Evolutionary conservation across 92 coral and sea anemone genomes (phyloP).

Genomic region (Palythoa heliodiscus): DNA sequence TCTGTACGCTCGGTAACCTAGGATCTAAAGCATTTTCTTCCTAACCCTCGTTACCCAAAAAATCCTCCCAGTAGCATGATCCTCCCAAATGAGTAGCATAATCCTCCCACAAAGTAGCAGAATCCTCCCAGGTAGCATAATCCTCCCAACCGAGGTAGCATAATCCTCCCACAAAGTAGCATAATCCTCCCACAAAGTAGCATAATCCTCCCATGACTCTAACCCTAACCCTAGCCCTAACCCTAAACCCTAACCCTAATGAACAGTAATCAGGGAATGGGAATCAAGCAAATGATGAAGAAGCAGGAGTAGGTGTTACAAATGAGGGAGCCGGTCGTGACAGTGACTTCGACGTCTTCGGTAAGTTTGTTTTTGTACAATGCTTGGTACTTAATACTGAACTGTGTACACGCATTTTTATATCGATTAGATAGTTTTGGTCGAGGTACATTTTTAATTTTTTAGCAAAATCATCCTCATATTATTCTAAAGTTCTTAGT

Average conservation of each 20-base stretch:
- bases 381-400: not conserved
- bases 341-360: constrained; percentile 11
- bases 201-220: too few species aligned
- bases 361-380: constrained; percentile 18
- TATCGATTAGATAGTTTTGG: constrained; percentile 7
- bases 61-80: too few species aligned
- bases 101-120: too few species aligned
- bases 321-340: constrained; percentile 13
- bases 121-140: too few species aligned
- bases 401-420: not conserved
- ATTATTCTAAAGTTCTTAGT: constrained; percentile 17
- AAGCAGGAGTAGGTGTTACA: not conserved
- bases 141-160: too few species aligned
- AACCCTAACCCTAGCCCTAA: too few species aligned
- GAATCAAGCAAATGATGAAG: constrained; percentile 16
- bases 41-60: too few species aligned
- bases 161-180: too few species aligned
- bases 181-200: too few species aligned
- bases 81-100: too few species aligned
- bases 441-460: constrained; percentile 11
- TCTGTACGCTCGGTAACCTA: too few species aligned
- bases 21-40: too few species aligned
- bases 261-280: constrained; percentile 18
- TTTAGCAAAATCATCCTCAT: not conserved
- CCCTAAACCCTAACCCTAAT: not conserved